Conservation (phyloP, 2,113 vertebrate species). For the Alexandromys fortis region DNA sequence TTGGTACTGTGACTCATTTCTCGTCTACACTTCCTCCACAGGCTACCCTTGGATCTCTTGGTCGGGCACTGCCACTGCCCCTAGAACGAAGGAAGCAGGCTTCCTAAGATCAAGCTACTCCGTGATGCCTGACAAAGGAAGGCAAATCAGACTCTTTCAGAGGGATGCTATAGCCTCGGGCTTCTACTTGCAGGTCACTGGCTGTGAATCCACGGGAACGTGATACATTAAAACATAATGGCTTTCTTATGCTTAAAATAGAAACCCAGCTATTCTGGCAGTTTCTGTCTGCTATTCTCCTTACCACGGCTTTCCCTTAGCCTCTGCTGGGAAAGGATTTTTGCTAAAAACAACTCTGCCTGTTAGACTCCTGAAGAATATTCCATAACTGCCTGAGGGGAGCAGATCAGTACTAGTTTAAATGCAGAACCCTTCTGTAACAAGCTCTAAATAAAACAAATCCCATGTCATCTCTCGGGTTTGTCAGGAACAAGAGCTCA, state of each 20-base stretch:
- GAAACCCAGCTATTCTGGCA: constrained; percentile 52
- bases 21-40: not conserved
- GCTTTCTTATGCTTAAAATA: constrained; percentile 38
- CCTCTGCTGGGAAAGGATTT: constrained; percentile 43
- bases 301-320: constrained; percentile 8
- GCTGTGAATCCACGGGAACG: not conserved
- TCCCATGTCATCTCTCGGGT: not conserved
- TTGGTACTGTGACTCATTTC: not conserved
- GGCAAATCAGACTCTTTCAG: not conserved
- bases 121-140: not conserved
- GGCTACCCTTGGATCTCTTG: not conserved
- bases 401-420: not conserved
- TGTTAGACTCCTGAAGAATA: not conserved
- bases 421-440: not conserved
- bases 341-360: constrained; percentile 28
- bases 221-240: constrained; percentile 28
- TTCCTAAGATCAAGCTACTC: not conserved
- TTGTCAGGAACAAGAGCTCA: constrained; percentile 22
- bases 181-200: not conserved
- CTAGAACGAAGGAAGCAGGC: not conserved
- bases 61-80: not conserved
- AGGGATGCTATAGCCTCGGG: not conserved
- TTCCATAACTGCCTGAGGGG: not conserved
- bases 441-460: not conserved
- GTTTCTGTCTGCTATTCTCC: constrained; percentile 26